phyloP scores from a whole-genome alignment of 2,888 invertebrate species.

The Diaphora mendica region DNA sequence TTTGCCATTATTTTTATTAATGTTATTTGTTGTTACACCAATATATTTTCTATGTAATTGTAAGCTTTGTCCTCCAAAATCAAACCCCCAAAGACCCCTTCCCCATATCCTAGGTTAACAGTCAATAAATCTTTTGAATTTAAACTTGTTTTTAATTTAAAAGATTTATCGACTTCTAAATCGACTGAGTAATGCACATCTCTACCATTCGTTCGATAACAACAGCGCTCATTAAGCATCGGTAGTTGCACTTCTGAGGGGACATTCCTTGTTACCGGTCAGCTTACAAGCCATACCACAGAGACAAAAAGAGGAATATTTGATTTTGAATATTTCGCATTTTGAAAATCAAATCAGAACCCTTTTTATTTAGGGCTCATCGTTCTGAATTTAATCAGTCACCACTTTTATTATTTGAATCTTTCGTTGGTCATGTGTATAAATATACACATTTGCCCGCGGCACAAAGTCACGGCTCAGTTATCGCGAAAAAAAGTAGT shows the following conservation, averaged over 20 bases:
- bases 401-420: background rate
- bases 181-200: conserved; percentile 37
- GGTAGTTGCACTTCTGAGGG: conserved; percentile 55
- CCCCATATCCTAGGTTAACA: too few species aligned
- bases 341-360: conserved; percentile 1
- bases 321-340: conserved; percentile 5
- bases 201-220: conserved; percentile 48
- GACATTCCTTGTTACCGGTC: conserved; percentile 52
- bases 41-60: too few species aligned
- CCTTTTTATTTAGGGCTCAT: background rate
- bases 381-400: background rate
- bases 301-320: background rate
- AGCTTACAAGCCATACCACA: conserved; percentile 35
- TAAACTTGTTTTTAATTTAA: too few species aligned
- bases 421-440: background rate
- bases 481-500: too few species aligned
- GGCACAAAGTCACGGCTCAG: too few species aligned
- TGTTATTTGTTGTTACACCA: background rate
- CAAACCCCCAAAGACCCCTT: too few species aligned
- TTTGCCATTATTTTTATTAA: background rate
- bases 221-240: conserved; percentile 65
- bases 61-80: too few species aligned
- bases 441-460: too few species aligned
- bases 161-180: conserved; percentile 4
- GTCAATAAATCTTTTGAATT: too few species aligned